Percentiles rank a stretch among this genome's conserved stretches.
phyloP scores from a whole-genome alignment of 2,888 invertebrate genomes.

The Andrena camellia region DNA sequence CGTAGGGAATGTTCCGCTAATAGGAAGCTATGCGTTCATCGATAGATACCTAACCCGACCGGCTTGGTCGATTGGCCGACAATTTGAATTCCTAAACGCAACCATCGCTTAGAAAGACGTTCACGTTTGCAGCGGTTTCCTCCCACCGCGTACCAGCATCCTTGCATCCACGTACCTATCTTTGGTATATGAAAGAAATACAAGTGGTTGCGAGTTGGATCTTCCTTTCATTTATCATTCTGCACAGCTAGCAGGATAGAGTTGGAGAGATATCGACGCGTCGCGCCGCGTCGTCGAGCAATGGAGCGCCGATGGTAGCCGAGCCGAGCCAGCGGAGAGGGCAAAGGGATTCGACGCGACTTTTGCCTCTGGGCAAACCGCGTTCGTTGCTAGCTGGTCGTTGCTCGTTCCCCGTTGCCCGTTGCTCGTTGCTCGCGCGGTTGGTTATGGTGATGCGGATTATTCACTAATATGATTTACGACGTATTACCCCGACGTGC shows the following conservation, averaged over 20 bases:
- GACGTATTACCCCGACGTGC: conserved; percentile 81
- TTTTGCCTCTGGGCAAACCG: conserved; percentile 79
- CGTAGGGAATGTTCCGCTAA: conserved; percentile 80
- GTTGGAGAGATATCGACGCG: not conserved
- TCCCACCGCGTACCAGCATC: not conserved
- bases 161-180: not conserved
- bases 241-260: not conserved
- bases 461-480: conserved; percentile 86
- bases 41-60: conserved; percentile 79
- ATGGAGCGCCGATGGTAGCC: conserved; percentile 7
- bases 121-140: not conserved
- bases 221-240: not conserved
- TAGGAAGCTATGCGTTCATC: conserved; percentile 82
- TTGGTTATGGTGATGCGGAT: conserved; percentile 85
- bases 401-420: conserved; percentile 53
- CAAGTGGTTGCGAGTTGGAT: not conserved
- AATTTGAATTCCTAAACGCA: conserved; percentile 16
- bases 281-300: not conserved
- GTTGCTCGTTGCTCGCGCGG: conserved; percentile 69
- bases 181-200: not conserved
- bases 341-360: conserved; percentile 65
- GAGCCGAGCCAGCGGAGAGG: not conserved
- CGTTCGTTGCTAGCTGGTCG: conserved; percentile 65
- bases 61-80: conserved; percentile 26
- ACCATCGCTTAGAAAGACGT: conserved; percentile 8